Evolutionary conservation across 2,888 invertebrate genomes (phyloP).

Genomic region (Eubasilissa splendida): DNA sequence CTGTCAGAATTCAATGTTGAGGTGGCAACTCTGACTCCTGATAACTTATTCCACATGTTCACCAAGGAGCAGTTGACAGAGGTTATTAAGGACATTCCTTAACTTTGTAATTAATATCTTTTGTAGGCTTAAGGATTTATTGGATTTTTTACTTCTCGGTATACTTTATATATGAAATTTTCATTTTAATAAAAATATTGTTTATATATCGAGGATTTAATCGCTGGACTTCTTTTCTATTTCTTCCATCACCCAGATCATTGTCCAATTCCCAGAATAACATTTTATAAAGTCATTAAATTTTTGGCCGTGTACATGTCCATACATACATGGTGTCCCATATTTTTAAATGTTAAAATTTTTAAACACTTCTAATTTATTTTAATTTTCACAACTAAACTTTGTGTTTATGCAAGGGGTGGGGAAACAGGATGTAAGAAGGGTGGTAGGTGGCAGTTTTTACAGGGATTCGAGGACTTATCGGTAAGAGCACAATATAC

Average conservation of each 20-base stretch:
- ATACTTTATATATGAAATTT: conserved; percentile 7
- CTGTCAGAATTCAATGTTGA: conserved; percentile 97
- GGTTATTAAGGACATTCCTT: conserved; percentile 85
- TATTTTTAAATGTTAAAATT: too few species aligned
- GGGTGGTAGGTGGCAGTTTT: too few species aligned
- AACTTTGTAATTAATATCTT: conserved; percentile 60
- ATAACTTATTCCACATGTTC: conserved; percentile 89
- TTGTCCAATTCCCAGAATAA: too few species aligned
- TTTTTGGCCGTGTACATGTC: too few species aligned
- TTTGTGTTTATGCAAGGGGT: too few species aligned
- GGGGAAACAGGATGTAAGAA: too few species aligned
- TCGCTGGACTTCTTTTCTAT: background rate
- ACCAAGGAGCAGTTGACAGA: conserved; percentile 91
- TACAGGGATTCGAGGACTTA: too few species aligned
- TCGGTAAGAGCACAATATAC: too few species aligned
- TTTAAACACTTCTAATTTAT: too few species aligned
- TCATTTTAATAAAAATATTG: conserved; percentile 42
- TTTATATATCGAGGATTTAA: conserved; percentile 14
- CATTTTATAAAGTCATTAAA: too few species aligned
- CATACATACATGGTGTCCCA: too few species aligned
- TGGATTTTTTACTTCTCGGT: conserved; percentile 33
- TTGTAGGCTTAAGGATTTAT: conserved; percentile 27
- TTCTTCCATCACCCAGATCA: background rate
- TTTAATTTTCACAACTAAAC: too few species aligned
- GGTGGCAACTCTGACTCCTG: conserved; percentile 93